Evolutionary conservation across 35 echinoderm and acorn worm species (phyloP).

Genomic region (Heliocidaris tuberculata): DNA sequence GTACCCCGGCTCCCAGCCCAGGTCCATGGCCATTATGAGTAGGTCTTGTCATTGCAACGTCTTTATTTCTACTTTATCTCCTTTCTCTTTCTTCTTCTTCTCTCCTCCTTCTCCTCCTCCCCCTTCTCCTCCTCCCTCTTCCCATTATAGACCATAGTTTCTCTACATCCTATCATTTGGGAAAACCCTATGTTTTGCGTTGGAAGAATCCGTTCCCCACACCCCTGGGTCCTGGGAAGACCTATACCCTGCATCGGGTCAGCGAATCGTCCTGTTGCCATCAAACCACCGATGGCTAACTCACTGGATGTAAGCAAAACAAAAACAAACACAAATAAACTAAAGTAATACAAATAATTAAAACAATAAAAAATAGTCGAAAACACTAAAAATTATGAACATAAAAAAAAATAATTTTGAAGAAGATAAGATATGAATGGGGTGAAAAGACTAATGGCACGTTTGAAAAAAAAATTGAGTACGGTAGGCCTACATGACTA

Average conservation of each 20-base stretch:
- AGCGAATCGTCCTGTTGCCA: neutral
- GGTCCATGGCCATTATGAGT: neutral
- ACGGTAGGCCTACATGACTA: neutral
- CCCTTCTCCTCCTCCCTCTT: too few relatives aligned
- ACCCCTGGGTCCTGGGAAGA: neutral
- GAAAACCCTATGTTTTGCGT: neutral
- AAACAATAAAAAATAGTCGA: too few relatives aligned
- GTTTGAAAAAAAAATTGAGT: too few relatives aligned
- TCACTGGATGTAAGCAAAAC: neutral
- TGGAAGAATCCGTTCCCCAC: neutral
- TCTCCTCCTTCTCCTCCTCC: too few relatives aligned
- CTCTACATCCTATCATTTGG: neutral
- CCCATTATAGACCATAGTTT: neutral
- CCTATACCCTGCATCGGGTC: neutral
- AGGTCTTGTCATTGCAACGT: too few relatives aligned
- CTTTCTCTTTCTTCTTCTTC: too few relatives aligned
- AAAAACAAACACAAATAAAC: neutral
- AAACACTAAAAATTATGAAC: too few relatives aligned
- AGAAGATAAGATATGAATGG: neutral
- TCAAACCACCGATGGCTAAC: neutral
- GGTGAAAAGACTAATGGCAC: too few relatives aligned
- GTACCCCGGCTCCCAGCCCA: neutral
- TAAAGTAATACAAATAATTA: neutral
- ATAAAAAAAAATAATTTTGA: neutral
- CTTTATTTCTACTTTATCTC: too few relatives aligned